Evolutionary conservation across 2,797 vertebrate genomes (phyloP).

Genomic region (Margarornis squamiger): DNA sequence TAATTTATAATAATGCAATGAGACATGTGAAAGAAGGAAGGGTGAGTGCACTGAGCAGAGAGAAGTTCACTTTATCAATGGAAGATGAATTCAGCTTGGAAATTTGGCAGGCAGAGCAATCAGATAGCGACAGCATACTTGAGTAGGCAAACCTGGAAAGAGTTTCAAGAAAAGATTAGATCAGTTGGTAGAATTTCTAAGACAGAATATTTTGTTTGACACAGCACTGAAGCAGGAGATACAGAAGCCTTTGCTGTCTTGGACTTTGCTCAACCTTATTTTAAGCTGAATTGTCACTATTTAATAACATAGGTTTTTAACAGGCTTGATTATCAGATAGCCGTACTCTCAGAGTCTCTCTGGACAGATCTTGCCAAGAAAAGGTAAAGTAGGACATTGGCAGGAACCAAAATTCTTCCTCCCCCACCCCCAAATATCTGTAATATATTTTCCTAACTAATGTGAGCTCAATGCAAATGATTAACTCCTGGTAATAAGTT

Average conservation of each 20-base stretch:
- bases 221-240: neutral
- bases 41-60: neutral
- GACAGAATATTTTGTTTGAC: slow-evolving; percentile 16
- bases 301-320: neutral
- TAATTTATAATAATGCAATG: neutral
- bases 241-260: neutral
- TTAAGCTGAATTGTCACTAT: neutral
- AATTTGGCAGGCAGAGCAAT: slow-evolving; percentile 57
- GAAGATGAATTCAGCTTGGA: slow-evolving; percentile 28
- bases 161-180: slow-evolving; percentile 28
- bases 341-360: neutral
- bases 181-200: slow-evolving; percentile 17
- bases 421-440: neutral
- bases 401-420: neutral
- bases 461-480: slow-evolving; percentile 5
- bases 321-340: neutral
- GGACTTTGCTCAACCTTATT: neutral
- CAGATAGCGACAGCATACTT: slow-evolving; percentile 30
- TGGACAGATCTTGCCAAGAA: neutral
- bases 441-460: slow-evolving; percentile 7
- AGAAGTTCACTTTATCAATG: slow-evolving; percentile 27
- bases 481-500: neutral
- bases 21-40: neutral
- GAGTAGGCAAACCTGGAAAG: slow-evolving; percentile 49
- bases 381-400: neutral